A percentile compares a stretch with the other conserved stretches of the same genome.
Conservation (phyloP, 1,140 invertebrate species). For the Schlechtendalia chinensis region DNA sequence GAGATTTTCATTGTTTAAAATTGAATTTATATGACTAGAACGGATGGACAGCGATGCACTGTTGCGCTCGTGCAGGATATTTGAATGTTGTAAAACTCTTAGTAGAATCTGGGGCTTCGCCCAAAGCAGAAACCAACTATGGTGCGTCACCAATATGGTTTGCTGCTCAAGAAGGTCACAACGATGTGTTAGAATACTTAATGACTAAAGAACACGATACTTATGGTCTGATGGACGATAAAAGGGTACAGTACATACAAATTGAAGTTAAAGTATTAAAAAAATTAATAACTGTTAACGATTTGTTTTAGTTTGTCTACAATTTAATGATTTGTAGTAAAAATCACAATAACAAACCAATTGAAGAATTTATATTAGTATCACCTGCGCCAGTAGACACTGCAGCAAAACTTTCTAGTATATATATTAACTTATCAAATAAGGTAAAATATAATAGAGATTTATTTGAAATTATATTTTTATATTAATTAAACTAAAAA, state of each 20-base stretch:
- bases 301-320: conserved; percentile 82
- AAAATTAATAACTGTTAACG: background rate
- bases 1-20: background rate
- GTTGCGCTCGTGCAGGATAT: conserved; percentile 90
- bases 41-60: conserved; percentile 96
- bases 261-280: background rate
- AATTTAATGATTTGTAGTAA: conserved; percentile 98
- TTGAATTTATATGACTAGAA: conserved; percentile 61
- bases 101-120: conserved; percentile 91
- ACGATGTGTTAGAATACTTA: conserved; percentile 91
- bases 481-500: too few relatives aligned
- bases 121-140: conserved; percentile 86
- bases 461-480: too few relatives aligned
- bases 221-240: conserved; percentile 94
- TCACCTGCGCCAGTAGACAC: conserved; percentile 97
- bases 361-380: conserved; percentile 94
- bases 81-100: conserved; percentile 92
- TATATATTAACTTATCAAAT: conserved; percentile 81
- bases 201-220: conserved; percentile 97
- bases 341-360: conserved; percentile 91
- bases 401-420: conserved; percentile 94
- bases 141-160: conserved; percentile 96
- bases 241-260: conserved; percentile 65
- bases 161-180: conserved; percentile 93
- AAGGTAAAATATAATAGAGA: conserved; percentile 61